phyloP scores from a whole-genome alignment of 2,888 invertebrate species.

The Pasiphila rectangulata region DNA sequence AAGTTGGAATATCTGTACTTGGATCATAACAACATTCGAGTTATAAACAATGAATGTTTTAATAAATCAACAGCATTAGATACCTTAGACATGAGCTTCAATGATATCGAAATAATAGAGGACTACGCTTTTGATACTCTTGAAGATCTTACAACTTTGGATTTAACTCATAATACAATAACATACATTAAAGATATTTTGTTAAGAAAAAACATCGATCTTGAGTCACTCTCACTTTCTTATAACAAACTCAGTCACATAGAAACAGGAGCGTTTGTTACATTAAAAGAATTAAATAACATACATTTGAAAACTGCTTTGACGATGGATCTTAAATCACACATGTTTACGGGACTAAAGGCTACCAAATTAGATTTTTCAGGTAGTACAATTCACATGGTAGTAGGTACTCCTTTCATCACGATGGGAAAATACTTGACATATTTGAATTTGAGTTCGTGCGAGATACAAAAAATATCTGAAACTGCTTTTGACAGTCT shows the following conservation, averaged over 20 bases:
- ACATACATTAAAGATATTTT: constrained; percentile 4
- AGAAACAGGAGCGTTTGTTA: constrained; percentile 11
- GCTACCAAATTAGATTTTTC: constrained; percentile 2
- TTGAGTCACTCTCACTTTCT: constrained; percentile 4
- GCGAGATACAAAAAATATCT: constrained; percentile 11
- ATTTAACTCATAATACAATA: constrained; percentile 9
- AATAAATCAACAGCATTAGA: not conserved
- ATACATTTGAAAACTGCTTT: constrained; percentile 5
- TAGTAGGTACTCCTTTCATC: constrained; percentile 7
- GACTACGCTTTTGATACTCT: constrained; percentile 10
- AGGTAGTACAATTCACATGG: constrained; percentile 11
- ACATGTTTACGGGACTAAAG: constrained; percentile 6
- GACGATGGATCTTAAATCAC: constrained; percentile 1
- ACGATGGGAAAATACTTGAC: constrained; percentile 3
- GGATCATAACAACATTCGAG: constrained; percentile 6
- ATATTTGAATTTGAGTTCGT: constrained; percentile 11
- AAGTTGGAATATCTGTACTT: constrained; percentile 5
- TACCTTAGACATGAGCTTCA: constrained; percentile 12
- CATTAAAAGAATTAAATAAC: not conserved
- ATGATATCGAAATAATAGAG: constrained; percentile 3
- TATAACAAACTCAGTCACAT: constrained; percentile 11
- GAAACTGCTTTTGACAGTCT: constrained; percentile 12
- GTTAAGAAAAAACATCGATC: constrained; percentile 1
- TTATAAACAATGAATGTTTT: constrained; percentile 7
- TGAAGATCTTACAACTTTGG: constrained; percentile 1